phyloP scores from a whole-genome alignment of 2,113 vertebrate species.

The Cyprinodon variegatus region DNA sequence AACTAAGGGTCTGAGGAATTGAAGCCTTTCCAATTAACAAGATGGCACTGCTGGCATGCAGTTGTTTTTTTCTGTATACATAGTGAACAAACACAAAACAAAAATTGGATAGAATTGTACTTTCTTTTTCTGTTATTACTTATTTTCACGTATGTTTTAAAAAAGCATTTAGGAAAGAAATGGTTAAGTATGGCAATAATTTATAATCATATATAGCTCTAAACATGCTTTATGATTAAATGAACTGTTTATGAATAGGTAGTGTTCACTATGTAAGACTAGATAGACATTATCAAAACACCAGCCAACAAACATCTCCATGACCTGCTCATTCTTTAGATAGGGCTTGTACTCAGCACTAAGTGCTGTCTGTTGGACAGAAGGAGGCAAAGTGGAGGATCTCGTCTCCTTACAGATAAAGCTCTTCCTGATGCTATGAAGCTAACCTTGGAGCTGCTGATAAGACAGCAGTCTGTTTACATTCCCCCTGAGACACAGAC shows the following conservation, averaged over 20 bases:
- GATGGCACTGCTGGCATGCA: too few relatives aligned
- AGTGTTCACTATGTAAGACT: background rate
- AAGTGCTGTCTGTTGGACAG: conserved; percentile 42
- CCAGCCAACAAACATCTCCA: conserved; percentile 6
- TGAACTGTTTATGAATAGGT: background rate
- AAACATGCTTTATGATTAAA: background rate
- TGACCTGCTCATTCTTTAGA: conserved; percentile 6
- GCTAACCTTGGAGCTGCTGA: conserved; percentile 68
- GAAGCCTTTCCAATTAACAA: too few relatives aligned
- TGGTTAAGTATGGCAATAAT: background rate
- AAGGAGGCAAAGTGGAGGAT: conserved; percentile 39
- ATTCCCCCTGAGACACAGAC: conserved; percentile 67
- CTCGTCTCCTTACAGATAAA: conserved; percentile 59
- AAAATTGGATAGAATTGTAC: background rate
- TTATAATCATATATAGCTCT: background rate
- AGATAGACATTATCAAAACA: background rate
- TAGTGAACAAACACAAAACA: too few relatives aligned
- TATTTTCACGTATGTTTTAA: background rate
- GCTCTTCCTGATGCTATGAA: conserved; percentile 45
- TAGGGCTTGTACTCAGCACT: conserved; percentile 15
- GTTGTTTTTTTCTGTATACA: too few relatives aligned
- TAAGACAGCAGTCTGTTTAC: conserved; percentile 77
- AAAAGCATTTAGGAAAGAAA: background rate
- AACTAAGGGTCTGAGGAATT: too few relatives aligned
- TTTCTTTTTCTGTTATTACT: background rate